Evolutionary conservation across 2,113 vertebrate genomes (phyloP), one percentile per base, ranked within the genome.

Genomic region (Corythaixoides concolor): DNA sequence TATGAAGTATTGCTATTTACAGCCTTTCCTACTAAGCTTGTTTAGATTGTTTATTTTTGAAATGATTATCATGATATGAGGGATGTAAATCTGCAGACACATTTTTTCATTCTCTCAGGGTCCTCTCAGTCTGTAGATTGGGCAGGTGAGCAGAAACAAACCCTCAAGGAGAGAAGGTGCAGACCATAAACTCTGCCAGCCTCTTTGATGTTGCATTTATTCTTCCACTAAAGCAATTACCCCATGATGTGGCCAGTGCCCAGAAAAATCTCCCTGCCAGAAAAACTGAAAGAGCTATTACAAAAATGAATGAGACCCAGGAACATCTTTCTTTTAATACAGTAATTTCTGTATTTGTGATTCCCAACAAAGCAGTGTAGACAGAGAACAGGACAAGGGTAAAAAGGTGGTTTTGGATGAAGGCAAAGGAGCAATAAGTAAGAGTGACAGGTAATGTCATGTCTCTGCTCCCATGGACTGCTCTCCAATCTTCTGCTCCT

Each of bases 231-330:
- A 59, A 37, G 7, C 22, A 73, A 59, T 50, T 37, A 18, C 10
- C 5, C 8, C 0, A 1, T 28, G 27, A 60, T 3, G 0, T 19
- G 43, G 12, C 13, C 68, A 67, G 18, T 47, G 37, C 16, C 16
- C 9, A 62, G 43, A 69, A 80, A 77, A 56, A 58, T 11, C 6
- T 78, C 11, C 13, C 6, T 32, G 9, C 3, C 24, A 62, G 43
- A 85, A 80, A 60, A 7, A 56, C 23, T 43, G 33, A 45, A 60
- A 80, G 35, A 30, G 6, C 21, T 41, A 9, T 15, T 32, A 56
- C 7, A 69, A 72, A 91, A 81, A 55, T 39, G 11, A 35, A 15
- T 27, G 14, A 78, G 14, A 55, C 26, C 8, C 23, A 27, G 23
- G 8, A 21, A 17, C 0, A 2, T 8, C 12, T 50, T 58, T 52